phyloP scores from a whole-genome alignment of 2,888 invertebrate species.

The Caenorhabditis macrosperma region DNA sequence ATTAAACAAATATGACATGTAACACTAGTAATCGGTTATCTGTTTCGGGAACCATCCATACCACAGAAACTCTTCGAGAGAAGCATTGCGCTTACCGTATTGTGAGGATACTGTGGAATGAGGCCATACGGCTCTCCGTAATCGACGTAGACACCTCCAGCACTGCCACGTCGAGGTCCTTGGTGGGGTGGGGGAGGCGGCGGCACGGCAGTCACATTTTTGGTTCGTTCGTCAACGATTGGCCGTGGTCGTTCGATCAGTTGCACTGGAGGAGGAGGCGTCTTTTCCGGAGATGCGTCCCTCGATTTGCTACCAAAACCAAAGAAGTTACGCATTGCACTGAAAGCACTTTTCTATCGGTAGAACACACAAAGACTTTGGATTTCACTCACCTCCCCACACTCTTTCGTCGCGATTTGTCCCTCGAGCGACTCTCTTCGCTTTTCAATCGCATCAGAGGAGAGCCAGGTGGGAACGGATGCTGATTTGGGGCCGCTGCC shows the following conservation, averaged over 20 bases:
- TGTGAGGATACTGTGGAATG: constrained; percentile 50
- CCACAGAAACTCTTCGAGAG: background rate
- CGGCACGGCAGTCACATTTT: background rate
- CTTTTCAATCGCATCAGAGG: constrained; percentile 40
- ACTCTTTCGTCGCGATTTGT: constrained; percentile 64
- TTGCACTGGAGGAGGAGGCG: constrained; percentile 15
- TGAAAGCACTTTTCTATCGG: constrained; percentile 42
- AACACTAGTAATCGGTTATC: constrained; percentile 1
- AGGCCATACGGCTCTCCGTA: constrained; percentile 53
- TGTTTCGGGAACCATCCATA: background rate
- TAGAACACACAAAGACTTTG: background rate
- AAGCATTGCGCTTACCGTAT: constrained; percentile 18
- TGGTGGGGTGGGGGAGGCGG: constrained; percentile 27
- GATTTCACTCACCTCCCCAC: constrained; percentile 60
- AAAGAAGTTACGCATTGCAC: constrained; percentile 68
- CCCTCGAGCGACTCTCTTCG: constrained; percentile 51
- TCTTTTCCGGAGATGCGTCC: constrained; percentile 68
- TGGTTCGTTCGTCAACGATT: constrained; percentile 9
- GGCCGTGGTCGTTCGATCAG: constrained; percentile 35
- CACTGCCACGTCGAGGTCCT: constrained; percentile 31
- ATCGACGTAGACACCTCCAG: constrained; percentile 42
- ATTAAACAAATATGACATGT: constrained; percentile 1
- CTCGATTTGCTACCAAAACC: constrained; percentile 68
- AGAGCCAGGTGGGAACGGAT: constrained; percentile 66
- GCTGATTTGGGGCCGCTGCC: constrained; percentile 13